Evolutionary conservation across 2,797 vertebrate species (phyloP).

Genomic region (Gastrophryne carolinensis): DNA sequence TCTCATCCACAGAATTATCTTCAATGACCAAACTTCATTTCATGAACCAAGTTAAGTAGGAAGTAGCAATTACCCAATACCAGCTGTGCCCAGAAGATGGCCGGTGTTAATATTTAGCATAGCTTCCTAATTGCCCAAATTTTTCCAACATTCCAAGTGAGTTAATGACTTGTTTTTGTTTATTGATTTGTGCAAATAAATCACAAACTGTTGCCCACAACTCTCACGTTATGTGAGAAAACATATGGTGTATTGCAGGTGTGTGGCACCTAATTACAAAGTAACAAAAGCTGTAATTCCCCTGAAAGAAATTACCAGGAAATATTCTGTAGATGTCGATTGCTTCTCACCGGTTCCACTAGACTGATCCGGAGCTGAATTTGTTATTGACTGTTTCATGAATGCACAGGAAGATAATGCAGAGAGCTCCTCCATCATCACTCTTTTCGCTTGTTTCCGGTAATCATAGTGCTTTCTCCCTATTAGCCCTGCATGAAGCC

Average conservation of each 20-base stretch:
- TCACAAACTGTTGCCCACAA: not conserved
- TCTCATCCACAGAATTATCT: no score
- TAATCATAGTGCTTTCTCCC: slow-evolving; percentile 2
- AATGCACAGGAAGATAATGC: slow-evolving; percentile 21
- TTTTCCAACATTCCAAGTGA: no score
- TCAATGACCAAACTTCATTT: no score
- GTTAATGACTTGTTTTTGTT: no score
- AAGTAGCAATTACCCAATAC: no score
- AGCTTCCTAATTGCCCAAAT: no score
- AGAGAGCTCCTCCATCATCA: not conserved
- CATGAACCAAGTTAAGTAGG: no score
- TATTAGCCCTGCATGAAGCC: slow-evolving; percentile 5
- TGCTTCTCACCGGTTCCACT: not conserved
- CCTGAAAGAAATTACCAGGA: slow-evolving; percentile 6
- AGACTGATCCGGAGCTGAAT: slow-evolving; percentile 7
- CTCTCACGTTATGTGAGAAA: not conserved
- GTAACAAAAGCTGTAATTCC: slow-evolving; percentile 5
- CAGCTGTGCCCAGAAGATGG: no score
- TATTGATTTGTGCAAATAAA: not conserved
- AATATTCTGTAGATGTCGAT: slow-evolving; percentile 17
- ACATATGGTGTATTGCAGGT: not conserved
- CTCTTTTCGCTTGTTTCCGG: not conserved
- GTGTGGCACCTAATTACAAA: not conserved
- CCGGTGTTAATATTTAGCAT: no score
- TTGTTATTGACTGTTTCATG: slow-evolving; percentile 34